Conservation (phyloP, 1,140 invertebrate genomes). For the Paraescarpia echinospica region DNA sequence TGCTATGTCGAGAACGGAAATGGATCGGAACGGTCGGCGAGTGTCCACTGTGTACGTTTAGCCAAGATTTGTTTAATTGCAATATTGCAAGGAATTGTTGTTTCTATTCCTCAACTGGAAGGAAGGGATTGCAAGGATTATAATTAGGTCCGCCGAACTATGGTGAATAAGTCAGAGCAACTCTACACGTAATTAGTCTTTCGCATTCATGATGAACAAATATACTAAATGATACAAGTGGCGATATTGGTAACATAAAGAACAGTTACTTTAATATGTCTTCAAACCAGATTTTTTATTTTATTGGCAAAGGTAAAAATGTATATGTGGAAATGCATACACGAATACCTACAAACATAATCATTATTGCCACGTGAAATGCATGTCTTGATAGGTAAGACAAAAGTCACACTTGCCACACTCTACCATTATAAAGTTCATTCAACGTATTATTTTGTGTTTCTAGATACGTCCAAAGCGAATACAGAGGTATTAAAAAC, state of each 20-base stretch:
- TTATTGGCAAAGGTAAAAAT: too few species aligned
- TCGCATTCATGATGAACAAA: too few species aligned
- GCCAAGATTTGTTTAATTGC: background rate
- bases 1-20: constrained; percentile 10
- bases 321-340: too few species aligned
- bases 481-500: background rate
- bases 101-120: too few species aligned
- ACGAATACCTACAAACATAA: background rate
- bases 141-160: too few species aligned
- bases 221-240: too few species aligned
- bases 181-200: too few species aligned
- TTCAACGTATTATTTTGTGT: background rate
- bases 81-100: background rate
- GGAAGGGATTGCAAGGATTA: too few species aligned
- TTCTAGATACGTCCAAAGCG: background rate
- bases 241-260: too few species aligned
- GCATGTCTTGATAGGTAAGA: background rate
- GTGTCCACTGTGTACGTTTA: constrained; percentile 8
- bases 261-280: too few species aligned
- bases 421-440: background rate
- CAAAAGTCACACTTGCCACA: background rate
- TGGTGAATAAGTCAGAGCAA: too few species aligned
- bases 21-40: constrained; percentile 19
- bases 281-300: too few species aligned
- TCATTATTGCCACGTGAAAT: background rate